Evolutionary conservation across 2,888 invertebrate genomes (phyloP).

Genomic region (Ligdia adustata): DNA sequence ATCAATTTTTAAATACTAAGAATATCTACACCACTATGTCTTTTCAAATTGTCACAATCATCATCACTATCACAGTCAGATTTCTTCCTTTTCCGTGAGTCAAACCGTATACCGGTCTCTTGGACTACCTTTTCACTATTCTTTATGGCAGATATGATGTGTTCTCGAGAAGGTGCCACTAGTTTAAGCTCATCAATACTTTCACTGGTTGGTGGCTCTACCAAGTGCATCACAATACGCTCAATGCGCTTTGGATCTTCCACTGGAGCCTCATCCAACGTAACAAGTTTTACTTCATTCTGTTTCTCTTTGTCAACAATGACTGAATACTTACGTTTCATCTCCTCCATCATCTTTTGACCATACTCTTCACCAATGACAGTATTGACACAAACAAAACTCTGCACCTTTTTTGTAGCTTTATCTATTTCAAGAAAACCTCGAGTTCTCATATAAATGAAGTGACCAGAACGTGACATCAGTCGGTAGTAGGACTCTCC

Average conservation of each 20-base stretch:
- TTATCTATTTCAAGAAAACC: constrained; percentile 93
- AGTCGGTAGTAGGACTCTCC: constrained; percentile 95
- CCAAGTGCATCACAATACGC: constrained; percentile 88
- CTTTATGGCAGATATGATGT: constrained; percentile 75
- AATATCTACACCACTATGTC: constrained; percentile 54
- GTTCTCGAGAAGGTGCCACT: constrained; percentile 74
- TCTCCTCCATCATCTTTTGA: constrained; percentile 87
- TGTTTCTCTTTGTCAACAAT: constrained; percentile 83
- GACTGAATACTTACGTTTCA: constrained; percentile 91
- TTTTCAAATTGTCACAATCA: constrained; percentile 65
- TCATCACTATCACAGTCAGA: constrained; percentile 53
- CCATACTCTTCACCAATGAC: constrained; percentile 91
- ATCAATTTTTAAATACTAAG: constrained; percentile 37
- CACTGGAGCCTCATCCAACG: constrained; percentile 75
- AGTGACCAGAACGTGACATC: constrained; percentile 91
- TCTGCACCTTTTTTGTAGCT: constrained; percentile 89
- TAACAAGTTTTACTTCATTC: constrained; percentile 44
- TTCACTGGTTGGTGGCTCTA: constrained; percentile 65
- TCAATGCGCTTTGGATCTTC: constrained; percentile 89
- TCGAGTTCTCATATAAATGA: constrained; percentile 92
- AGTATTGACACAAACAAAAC: constrained; percentile 94
- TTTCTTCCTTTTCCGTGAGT: constrained; percentile 71
- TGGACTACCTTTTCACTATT: constrained; percentile 76
- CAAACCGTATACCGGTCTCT: constrained; percentile 72
- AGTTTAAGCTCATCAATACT: constrained; percentile 67